Evolutionary conservation across 2,797 vertebrate genomes (phyloP).

Genomic region (Hypotaenidia philippensis): DNA sequence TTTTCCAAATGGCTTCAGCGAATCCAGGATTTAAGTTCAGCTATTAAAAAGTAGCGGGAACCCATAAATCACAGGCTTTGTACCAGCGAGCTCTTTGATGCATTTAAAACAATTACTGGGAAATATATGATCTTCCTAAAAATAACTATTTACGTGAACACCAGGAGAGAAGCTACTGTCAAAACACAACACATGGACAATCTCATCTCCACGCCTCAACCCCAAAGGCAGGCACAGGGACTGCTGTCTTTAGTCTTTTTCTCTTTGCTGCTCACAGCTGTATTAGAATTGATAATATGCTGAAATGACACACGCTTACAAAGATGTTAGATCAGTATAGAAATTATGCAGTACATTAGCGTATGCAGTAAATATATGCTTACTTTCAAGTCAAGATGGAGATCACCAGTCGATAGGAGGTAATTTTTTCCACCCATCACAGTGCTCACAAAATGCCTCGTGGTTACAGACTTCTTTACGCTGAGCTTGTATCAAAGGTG

Average conservation of each 20-base stretch:
- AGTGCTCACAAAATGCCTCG: slow-evolving; percentile 16
- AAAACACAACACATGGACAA: slow-evolving; percentile 7
- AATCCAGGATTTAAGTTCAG: slow-evolving; percentile 71
- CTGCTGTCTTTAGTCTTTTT: neutral
- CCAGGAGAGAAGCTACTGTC: slow-evolving; percentile 40
- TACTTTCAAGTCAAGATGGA: slow-evolving; percentile 24
- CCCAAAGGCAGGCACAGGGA: neutral
- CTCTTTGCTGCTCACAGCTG: slow-evolving; percentile 25
- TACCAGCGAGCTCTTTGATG: slow-evolving; percentile 57
- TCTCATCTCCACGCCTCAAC: slow-evolving; percentile 1
- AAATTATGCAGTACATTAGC: slow-evolving; percentile 31
- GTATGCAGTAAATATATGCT: slow-evolving; percentile 1
- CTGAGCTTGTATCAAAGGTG: neutral
- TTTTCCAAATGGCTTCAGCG: slow-evolving; percentile 73
- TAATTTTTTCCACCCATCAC: slow-evolving; percentile 3
- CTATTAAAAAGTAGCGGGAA: slow-evolving; percentile 68
- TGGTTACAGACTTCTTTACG: neutral
- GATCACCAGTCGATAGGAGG: neutral
- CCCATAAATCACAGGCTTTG: slow-evolving; percentile 68
- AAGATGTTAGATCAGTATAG: neutral
- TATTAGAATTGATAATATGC: slow-evolving; percentile 29
- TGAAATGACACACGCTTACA: neutral
- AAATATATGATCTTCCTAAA: slow-evolving; percentile 66
- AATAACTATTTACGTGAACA: slow-evolving; percentile 56
- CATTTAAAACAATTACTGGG: slow-evolving; percentile 69